A percentile compares a stretch with the other conserved stretches of the same genome.
Conservation (phyloP, 1,140 invertebrate species). For the Ceratina japonica region DNA sequence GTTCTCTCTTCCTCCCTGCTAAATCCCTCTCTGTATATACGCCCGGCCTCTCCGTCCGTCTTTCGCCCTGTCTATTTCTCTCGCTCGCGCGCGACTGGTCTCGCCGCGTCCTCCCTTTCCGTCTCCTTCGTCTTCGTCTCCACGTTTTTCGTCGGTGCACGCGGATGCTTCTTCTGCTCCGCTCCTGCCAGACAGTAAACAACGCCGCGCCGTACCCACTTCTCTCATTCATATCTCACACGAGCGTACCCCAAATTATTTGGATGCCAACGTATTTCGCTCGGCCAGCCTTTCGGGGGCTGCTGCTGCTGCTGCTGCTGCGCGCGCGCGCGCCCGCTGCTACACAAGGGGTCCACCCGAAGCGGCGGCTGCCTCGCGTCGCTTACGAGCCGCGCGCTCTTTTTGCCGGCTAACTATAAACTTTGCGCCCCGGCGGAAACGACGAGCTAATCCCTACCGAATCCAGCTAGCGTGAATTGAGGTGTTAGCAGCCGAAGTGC, state of each 20-base stretch:
- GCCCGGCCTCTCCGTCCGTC: neutral
- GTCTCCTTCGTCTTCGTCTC: slow-evolving; percentile 23
- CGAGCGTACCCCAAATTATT: slow-evolving; percentile 64
- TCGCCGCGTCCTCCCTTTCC: slow-evolving; percentile 16
- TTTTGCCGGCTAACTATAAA: neutral
- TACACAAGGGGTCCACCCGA: neutral
- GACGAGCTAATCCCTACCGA: neutral
- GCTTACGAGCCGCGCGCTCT: slow-evolving; percentile 15
- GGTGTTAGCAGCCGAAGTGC: neutral
- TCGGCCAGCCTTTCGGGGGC: slow-evolving; percentile 14
- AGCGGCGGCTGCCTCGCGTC: slow-evolving; percentile 15
- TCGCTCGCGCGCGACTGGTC: slow-evolving; percentile 8
- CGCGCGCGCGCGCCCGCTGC: neutral
- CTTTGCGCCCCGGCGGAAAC: neutral
- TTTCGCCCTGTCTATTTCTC: neutral
- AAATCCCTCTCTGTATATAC: slow-evolving; percentile 19
- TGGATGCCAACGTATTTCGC: slow-evolving; percentile 54
- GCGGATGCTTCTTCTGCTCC: slow-evolving; percentile 63
- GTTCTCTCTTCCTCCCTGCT: slow-evolving; percentile 7
- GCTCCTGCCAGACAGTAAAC: slow-evolving; percentile 70
- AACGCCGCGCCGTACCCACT: slow-evolving; percentile 65
- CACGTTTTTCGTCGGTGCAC: slow-evolving; percentile 60
- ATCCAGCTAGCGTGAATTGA: neutral
- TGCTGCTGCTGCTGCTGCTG: too few relatives aligned
- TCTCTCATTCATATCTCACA: slow-evolving; percentile 70